A percentile compares a stretch with the other conserved stretches of the same genome.
phyloP scores from a whole-genome alignment of 2,888 invertebrate species.

The Lumbricus terrestris region DNA sequence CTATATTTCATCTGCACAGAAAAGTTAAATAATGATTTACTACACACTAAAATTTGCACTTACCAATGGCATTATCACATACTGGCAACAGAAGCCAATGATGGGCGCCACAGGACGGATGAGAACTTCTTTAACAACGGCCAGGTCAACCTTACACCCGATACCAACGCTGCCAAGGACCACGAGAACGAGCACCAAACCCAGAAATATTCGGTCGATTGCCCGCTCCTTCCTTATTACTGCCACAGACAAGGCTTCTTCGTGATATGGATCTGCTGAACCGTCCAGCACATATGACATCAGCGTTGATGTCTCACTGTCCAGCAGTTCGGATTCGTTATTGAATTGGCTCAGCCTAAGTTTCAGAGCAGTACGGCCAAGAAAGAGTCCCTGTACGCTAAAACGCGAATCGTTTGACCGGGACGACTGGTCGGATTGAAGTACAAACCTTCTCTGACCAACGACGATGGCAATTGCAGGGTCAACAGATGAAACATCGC shows the following conservation, averaged over 20 bases:
- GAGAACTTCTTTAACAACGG: constrained; percentile 53
- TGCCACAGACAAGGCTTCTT: background rate
- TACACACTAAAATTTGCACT: constrained; percentile 36
- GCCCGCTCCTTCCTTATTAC: constrained; percentile 27
- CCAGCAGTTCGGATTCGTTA: background rate
- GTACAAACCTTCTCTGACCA: background rate
- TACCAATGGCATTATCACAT: constrained; percentile 62
- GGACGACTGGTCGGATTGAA: background rate
- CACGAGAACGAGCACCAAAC: constrained; percentile 52
- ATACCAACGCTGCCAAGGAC: constrained; percentile 50
- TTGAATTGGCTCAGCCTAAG: background rate
- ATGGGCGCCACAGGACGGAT: constrained; percentile 60
- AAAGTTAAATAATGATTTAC: background rate
- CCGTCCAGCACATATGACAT: background rate
- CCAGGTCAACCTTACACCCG: constrained; percentile 58
- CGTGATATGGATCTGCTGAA: background rate
- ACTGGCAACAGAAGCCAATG: constrained; percentile 62
- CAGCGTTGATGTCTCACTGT: background rate
- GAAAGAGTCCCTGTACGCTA: constrained; percentile 20
- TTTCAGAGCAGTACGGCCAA: constrained; percentile 17
- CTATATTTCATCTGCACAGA: background rate
- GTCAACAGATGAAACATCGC: background rate
- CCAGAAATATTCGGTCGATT: constrained; percentile 48
- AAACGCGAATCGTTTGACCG: background rate
- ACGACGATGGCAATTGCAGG: background rate